phyloP scores from a whole-genome alignment of 2,797 vertebrate species.

The Bradypodion pumilum region DNA sequence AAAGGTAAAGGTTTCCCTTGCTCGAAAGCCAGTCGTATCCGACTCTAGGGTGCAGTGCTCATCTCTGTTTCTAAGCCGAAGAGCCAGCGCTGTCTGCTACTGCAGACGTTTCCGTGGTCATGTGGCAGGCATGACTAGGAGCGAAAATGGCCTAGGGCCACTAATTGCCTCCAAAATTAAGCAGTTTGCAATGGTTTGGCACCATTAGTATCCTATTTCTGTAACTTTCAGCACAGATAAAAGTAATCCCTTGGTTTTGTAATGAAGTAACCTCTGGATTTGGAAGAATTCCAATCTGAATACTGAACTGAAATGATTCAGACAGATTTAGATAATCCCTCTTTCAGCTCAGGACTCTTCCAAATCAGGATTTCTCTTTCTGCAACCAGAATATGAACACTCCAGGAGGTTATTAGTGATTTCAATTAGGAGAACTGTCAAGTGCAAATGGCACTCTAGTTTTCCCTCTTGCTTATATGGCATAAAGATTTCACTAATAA shows the following conservation, averaged over 20 bases:
- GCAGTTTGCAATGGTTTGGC: not conserved
- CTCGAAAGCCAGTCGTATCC: too few relatives aligned
- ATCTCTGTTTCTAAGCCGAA: too few relatives aligned
- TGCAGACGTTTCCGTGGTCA: too few relatives aligned
- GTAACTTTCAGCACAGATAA: not conserved
- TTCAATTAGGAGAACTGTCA: not conserved
- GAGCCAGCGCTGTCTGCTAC: too few relatives aligned
- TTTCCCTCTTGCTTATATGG: not conserved
- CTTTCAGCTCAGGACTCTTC: not conserved
- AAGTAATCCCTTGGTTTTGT: not conserved
- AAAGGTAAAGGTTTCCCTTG: too few relatives aligned
- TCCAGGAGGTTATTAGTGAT: not conserved
- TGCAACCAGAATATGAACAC: not conserved
- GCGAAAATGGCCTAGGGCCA: not conserved
- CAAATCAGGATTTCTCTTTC: too few relatives aligned
- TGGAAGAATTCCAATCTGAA: not conserved
- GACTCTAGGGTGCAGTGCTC: too few relatives aligned
- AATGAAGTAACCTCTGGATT: not conserved
- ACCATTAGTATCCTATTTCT: not conserved
- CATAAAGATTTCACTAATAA: slow-evolving; percentile 18
- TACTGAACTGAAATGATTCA: not conserved
- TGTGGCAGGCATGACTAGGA: too few relatives aligned
- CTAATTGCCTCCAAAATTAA: not conserved
- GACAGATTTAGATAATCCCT: not conserved
- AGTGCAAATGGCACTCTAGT: not conserved